Evolutionary conservation across 2,113 vertebrate species (phyloP).

Genomic region (Myodes glareolus): DNA sequence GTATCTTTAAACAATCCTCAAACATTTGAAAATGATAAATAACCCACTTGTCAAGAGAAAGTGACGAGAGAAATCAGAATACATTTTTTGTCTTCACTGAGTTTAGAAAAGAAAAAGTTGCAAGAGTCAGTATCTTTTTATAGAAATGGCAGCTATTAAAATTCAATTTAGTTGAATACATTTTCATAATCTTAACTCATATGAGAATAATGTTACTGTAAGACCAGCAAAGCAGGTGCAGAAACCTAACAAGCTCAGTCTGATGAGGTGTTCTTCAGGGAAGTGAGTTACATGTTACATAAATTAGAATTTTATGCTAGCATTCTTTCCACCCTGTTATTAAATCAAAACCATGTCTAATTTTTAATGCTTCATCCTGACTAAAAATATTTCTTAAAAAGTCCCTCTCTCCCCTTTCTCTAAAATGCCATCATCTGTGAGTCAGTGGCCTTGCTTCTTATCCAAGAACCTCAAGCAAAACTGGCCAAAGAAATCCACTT

Average conservation of each 20-base stretch:
- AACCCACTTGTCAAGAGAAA: not conserved
- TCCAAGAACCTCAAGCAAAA: not conserved
- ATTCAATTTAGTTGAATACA: not conserved
- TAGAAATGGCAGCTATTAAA: not conserved
- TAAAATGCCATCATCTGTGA: not conserved
- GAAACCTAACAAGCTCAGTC: not conserved
- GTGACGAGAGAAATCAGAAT: not conserved
- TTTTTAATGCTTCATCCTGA: not conserved
- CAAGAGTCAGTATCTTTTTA: not conserved
- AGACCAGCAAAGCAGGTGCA: not conserved
- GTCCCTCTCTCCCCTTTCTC: not conserved
- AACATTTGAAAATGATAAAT: not conserved
- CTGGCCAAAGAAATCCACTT: not conserved
- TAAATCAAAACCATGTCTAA: not conserved
- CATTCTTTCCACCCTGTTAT: not conserved
- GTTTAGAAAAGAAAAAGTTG: not conserved
- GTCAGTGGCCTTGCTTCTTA: not conserved
- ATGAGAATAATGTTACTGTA: not conserved
- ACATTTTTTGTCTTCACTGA: not conserved
- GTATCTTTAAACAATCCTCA: not conserved
- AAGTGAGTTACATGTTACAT: not conserved
- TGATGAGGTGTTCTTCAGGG: not conserved
- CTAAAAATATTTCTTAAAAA: not conserved
- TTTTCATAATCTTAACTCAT: not conserved
- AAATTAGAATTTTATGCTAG: not conserved